phyloP scores from a whole-genome alignment of 1,140 invertebrate species.

The Platyscapa corneri region DNA sequence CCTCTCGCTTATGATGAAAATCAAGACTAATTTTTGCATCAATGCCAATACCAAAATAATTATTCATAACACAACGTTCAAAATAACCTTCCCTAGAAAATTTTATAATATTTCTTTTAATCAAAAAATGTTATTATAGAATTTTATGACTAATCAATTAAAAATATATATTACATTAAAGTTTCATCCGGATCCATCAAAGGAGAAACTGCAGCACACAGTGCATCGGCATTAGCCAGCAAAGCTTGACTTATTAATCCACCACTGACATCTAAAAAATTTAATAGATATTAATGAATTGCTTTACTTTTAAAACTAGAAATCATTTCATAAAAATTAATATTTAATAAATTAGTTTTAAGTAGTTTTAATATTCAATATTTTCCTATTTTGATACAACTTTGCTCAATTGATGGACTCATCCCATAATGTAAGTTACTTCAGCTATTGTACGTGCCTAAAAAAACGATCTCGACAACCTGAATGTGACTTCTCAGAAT shows the following conservation, averaged over 20 bases:
- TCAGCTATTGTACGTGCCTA: too few relatives aligned
- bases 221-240: conserved; percentile 95
- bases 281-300: too few relatives aligned
- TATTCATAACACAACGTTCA: conserved; percentile 98
- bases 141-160: conserved; percentile 15
- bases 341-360: too few relatives aligned
- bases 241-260: conserved; percentile 92
- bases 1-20: conserved; percentile 98
- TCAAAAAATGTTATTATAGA: conserved; percentile 15
- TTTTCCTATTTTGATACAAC: too few relatives aligned
- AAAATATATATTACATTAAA: conserved; percentile 76
- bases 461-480: too few relatives aligned
- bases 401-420: too few relatives aligned
- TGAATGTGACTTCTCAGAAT: too few relatives aligned
- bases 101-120: conserved; percentile 26
- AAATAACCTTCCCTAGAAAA: conserved; percentile 87
- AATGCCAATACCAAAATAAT: conserved; percentile 99
- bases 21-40: conserved; percentile 98
- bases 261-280: conserved; percentile 76
- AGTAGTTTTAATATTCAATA: too few relatives aligned
- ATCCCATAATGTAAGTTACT: too few relatives aligned
- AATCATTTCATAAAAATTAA: too few relatives aligned
- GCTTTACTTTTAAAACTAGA: too few relatives aligned
- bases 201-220: conserved; percentile 95
- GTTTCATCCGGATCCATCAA: conserved; percentile 94